Evolutionary conservation across 2,888 invertebrate genomes (phyloP).

Genomic region (Lordiphosa fenestrarum): DNA sequence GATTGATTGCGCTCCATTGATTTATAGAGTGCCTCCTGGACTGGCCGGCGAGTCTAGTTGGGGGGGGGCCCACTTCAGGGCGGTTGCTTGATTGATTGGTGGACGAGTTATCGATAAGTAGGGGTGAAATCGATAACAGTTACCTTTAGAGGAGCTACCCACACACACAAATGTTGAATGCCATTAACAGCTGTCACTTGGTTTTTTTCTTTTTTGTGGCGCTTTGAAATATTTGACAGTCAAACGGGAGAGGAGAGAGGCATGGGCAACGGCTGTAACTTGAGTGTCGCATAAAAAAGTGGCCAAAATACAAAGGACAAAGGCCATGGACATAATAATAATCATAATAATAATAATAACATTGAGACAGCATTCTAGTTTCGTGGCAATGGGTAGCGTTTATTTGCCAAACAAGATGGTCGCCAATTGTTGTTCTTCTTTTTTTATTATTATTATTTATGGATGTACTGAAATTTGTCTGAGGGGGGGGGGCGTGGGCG

Average conservation of each 20-base stretch:
- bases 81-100: constrained; percentile 4
- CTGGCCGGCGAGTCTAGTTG: constrained; percentile 2
- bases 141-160: constrained; percentile 1
- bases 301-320: constrained; percentile 6
- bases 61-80: too few relatives aligned
- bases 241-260: constrained; percentile 44
- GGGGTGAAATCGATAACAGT: neutral
- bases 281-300: constrained; percentile 35
- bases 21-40: constrained; percentile 36
- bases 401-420: constrained; percentile 54
- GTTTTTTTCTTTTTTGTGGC: neutral
- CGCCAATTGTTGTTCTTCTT: constrained; percentile 23
- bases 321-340: constrained; percentile 26
- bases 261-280: constrained; percentile 3
- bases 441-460: constrained; percentile 11
- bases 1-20: constrained; percentile 59
- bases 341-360: constrained; percentile 36
- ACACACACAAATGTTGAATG: constrained; percentile 51
- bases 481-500: too few relatives aligned
- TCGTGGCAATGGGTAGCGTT: constrained; percentile 48
- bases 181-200: constrained; percentile 73
- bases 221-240: constrained; percentile 63
- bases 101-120: constrained; percentile 4
- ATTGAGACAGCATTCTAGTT: constrained; percentile 69
- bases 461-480: neutral